A percentile compares a stretch with the other conserved stretches of the same genome.
Conservation (phyloP, 2,888 invertebrate genomes). For the Eilema griseolum region DNA sequence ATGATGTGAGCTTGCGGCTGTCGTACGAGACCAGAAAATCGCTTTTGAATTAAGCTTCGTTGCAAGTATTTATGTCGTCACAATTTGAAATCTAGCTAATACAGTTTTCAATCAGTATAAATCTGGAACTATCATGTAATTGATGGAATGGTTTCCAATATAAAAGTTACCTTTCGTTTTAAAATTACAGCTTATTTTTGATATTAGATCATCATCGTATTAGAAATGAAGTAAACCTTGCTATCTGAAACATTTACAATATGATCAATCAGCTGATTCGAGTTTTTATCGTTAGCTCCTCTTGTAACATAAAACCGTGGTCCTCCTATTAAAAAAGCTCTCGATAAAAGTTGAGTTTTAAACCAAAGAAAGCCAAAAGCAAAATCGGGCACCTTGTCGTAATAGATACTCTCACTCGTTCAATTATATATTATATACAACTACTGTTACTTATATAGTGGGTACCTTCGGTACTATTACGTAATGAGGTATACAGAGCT, state of each 20-base stretch:
- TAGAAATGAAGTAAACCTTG: not conserved
- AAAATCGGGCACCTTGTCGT: too few species aligned
- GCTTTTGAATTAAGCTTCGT: not conserved
- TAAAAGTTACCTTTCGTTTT: not conserved
- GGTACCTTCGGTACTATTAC: too few species aligned
- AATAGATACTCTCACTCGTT: too few species aligned
- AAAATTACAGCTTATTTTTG: not conserved
- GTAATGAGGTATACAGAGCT: too few species aligned
- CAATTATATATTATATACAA: too few species aligned
- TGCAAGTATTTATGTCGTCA: not conserved
- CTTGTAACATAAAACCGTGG: too few species aligned
- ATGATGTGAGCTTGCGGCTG: slow-evolving; percentile 3
- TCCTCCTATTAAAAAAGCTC: too few species aligned
- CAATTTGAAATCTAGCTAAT: not conserved
- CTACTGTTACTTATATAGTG: too few species aligned
- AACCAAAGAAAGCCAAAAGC: too few species aligned
- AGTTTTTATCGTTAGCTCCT: too few species aligned
- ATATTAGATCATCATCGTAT: not conserved
- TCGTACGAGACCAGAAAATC: not conserved
- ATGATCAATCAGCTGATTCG: too few species aligned
- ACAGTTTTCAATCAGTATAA: not conserved
- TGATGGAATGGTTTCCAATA: not conserved
- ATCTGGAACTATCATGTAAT: not conserved
- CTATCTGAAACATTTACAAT: not conserved
- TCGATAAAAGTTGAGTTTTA: too few species aligned